Conservation (phyloP, 1,140 invertebrate species). For the Cyphomyrmex costatus region DNA sequence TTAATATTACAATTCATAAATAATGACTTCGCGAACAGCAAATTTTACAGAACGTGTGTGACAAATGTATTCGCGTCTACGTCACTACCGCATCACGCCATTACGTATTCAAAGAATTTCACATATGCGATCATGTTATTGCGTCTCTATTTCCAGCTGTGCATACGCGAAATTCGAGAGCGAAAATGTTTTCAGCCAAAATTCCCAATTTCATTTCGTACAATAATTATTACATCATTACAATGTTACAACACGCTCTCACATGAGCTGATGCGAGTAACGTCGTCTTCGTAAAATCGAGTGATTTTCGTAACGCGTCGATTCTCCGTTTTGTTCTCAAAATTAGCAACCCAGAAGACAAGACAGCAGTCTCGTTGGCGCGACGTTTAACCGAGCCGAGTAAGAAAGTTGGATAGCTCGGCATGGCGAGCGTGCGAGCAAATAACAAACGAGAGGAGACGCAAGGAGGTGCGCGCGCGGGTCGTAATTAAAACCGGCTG, state of each 20-base stretch:
- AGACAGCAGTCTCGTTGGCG: constrained; percentile 71
- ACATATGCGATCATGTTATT: background rate
- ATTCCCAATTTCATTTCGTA: constrained; percentile 20
- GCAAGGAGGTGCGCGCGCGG: constrained; percentile 78
- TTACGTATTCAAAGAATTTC: constrained; percentile 16
- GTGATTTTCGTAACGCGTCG: background rate
- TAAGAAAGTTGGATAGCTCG: constrained; percentile 83
- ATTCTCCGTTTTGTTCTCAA: background rate
- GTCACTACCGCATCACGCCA: background rate
- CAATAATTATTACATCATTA: background rate
- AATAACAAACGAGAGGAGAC: constrained; percentile 85
- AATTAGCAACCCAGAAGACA: constrained; percentile 1
- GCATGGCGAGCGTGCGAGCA: constrained; percentile 78
- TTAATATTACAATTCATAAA: background rate
- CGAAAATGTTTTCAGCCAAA: background rate
- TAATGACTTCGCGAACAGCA: background rate
- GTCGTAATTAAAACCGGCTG: constrained; percentile 86
- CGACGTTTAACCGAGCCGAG: constrained; percentile 80
- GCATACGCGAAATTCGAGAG: constrained; percentile 15
- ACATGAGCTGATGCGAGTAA: background rate
- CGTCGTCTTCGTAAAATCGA: background rate
- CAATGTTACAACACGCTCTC: background rate
- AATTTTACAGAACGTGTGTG: background rate
- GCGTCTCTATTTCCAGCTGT: constrained; percentile 12
- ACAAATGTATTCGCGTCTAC: background rate